These are phyloP conservation scores for Erythrocercus mccallii DNA, from an alignment of 2,113 vertebrate species.

Conservation along the genomic window DNA sequence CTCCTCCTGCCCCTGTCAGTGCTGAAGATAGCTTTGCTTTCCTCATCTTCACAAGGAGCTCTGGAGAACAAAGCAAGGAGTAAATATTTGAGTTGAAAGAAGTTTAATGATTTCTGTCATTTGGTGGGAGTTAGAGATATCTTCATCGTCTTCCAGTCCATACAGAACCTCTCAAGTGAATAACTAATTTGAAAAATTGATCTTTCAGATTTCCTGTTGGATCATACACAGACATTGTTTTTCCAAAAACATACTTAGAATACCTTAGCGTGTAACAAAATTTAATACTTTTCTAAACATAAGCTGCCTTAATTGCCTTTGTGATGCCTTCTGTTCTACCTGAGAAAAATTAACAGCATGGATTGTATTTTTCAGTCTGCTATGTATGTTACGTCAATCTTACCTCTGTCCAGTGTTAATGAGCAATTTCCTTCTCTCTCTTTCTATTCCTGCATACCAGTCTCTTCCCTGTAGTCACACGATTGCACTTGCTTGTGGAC, in stretches of 20 bases:
- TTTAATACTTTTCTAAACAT: neutral
- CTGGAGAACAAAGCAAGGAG: neutral
- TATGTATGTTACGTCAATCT: fast-evolving
- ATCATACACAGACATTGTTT: neutral
- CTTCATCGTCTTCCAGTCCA: neutral
- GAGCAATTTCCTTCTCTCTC: neutral
- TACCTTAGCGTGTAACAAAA: neutral
- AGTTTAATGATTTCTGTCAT: neutral
- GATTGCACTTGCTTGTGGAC: neutral
- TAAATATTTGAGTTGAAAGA: neutral
- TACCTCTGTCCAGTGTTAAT: neutral
- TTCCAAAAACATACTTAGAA: neutral
- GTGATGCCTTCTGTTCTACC: neutral
- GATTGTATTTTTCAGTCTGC: neutral
- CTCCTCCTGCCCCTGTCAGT: neutral
- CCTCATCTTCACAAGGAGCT: neutral
- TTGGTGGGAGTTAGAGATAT: neutral
- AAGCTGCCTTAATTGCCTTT: neutral
- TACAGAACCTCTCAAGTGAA: neutral
- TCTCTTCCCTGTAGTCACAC: neutral
- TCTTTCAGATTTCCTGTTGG: neutral
- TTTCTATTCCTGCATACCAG: neutral
- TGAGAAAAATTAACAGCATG: neutral
- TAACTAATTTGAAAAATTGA: neutral
- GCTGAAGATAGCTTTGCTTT: neutral